Base-by-base conservation (phyloP, 2,113 vertebrate species). In the Gymnogyps californianus region DNA sequence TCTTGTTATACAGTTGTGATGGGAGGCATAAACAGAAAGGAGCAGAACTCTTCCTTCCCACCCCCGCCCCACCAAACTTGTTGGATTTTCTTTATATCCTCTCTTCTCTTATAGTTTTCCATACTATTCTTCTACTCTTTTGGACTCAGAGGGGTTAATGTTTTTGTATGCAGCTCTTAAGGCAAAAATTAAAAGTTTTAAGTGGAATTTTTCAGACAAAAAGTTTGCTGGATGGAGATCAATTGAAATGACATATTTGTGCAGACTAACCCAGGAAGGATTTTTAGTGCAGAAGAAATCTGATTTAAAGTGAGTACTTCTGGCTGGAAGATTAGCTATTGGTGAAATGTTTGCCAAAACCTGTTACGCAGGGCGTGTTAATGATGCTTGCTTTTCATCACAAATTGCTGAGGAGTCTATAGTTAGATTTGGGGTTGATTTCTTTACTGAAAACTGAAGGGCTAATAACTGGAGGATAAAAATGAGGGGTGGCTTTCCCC, bases 261-360 rank as follows among this genome's bases (percentile, higher is more conserved):
- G n/a, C 82, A 92, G 58, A 21, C 85, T 94, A 91, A 95, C 90
- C 62, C 75, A 61, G 91, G 87, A 93, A 88, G 75, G 92, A 44
- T 94, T 96, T 96, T 77, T 90, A 89, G 93, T 59, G 72, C 94
- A 94, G 95, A 90, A 93, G 72, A 95, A 89, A 95, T 89, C 81
- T 95, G 89, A 95, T 95, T 96, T 90, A 58, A 86, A 93, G 71
- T 92, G 95, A 95, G 78, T 82, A 61, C 82, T 96, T 71, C 76
- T 95, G 92, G 82, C 93, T 93, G 87, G 75, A 74, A 76, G 58
- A 54, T 36, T 31, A 79, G 58, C 58, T 62, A 2, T 93, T 74
- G 89, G 67, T 34, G 36, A 67, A 44, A 31, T 3, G 34, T 67
- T 91, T 97, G 96, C 96, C 96, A 96, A 70, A 85, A 58, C 40